Conservation (phyloP, 2,797 vertebrate genomes). For the Leptoclinus maculatus region DNA sequence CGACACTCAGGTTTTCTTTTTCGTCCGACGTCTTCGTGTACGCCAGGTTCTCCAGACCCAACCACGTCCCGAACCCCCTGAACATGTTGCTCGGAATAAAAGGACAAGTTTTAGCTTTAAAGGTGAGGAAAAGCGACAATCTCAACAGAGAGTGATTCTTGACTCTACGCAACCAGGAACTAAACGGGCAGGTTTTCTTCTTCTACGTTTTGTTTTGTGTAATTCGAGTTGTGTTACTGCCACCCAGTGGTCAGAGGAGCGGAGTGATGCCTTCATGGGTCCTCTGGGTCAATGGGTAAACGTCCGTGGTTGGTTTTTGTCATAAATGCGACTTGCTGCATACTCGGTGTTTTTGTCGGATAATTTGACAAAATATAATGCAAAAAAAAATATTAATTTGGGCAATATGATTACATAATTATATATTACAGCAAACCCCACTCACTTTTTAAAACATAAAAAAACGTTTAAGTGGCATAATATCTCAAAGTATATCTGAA, state of each 20-base stretch:
- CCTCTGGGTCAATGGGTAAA: no score
- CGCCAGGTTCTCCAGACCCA: conserved; percentile 74
- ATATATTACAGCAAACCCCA: neutral
- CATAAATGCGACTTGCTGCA: neutral
- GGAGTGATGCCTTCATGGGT: neutral
- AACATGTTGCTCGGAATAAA: conserved; percentile 65
- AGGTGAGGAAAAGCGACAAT: neutral
- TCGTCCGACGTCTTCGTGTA: conserved; percentile 37
- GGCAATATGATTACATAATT: neutral
- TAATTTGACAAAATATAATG: neutral
- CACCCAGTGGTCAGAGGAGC: conserved; percentile 34
- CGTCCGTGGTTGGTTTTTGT: neutral
- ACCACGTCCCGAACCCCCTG: conserved; percentile 77
- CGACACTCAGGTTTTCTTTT: conserved; percentile 19
- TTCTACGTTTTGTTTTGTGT: accelerated
- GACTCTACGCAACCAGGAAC: conserved; percentile 64
- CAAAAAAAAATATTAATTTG: neutral
- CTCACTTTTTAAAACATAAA: neutral
- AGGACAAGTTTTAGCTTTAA: accelerated
- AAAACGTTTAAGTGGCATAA: neutral
- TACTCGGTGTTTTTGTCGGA: neutral
- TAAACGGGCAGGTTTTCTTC: conserved; percentile 46
- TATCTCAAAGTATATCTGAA: neutral
- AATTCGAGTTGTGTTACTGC: neutral
- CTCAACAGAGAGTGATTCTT: neutral